A percentile compares a stretch with the other conserved stretches of the same genome.
Evolutionary conservation across 2,797 vertebrate genomes (phyloP).

Genomic region (Gadopsis marmoratus): DNA sequence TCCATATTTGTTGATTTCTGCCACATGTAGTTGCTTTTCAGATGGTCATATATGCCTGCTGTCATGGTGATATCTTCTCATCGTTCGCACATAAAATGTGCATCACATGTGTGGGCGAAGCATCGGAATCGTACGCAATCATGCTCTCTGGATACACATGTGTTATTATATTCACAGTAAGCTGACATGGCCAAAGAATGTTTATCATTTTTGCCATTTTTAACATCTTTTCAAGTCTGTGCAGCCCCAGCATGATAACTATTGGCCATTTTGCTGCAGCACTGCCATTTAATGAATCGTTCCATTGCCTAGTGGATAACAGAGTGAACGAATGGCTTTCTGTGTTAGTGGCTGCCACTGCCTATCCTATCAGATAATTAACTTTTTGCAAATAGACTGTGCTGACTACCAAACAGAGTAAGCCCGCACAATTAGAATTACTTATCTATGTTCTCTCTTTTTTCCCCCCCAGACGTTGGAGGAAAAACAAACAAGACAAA

Average conservation of each 20-base stretch:
- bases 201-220: constrained; percentile 76
- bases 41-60: constrained; percentile 51
- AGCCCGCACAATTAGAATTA: constrained; percentile 82
- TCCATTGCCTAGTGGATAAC: constrained; percentile 87
- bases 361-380: constrained; percentile 92
- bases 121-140: constrained; percentile 25
- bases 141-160: constrained; percentile 28
- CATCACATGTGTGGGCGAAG: constrained; percentile 37
- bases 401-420: constrained; percentile 78
- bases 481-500: constrained; percentile 79
- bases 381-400: constrained; percentile 88
- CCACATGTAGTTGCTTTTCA: constrained; percentile 50
- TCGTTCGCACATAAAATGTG: constrained; percentile 41
- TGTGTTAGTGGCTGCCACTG: constrained; percentile 84
- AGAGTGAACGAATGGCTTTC: constrained; percentile 84
- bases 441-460: constrained; percentile 78
- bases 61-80: constrained; percentile 46
- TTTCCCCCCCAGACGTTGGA: constrained; percentile 56
- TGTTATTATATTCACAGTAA: constrained; percentile 50
- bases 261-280: constrained; percentile 80
- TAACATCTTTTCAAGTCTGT: constrained; percentile 73
- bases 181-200: constrained; percentile 65
- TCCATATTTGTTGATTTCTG: constrained; percentile 51
- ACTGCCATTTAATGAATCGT: constrained; percentile 84
- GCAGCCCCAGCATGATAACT: constrained; percentile 78